Evolutionary conservation across 2,888 invertebrate genomes (phyloP).

Genomic region (Polymixis flavicincta): DNA sequence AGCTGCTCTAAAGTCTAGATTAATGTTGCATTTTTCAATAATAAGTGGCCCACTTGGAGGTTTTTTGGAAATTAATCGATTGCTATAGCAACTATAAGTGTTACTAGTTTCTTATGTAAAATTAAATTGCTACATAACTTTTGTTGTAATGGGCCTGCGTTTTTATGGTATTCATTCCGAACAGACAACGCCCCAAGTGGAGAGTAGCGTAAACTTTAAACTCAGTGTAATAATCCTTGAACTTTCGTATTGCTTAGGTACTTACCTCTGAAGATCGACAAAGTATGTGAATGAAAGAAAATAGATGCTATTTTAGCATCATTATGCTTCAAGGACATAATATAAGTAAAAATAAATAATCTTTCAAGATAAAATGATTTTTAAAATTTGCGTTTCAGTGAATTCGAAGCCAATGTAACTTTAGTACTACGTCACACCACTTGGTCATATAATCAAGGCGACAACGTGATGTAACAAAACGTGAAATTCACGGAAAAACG

Average conservation of each 20-base stretch:
- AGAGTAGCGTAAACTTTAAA: conserved; percentile 27
- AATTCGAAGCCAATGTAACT: background rate
- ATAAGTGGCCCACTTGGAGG: background rate
- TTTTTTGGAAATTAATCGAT: too few species aligned
- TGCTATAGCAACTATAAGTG: background rate
- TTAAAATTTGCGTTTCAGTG: background rate
- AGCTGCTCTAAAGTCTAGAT: too few species aligned
- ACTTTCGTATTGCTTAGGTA: too few species aligned
- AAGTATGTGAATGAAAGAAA: background rate
- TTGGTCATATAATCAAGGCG: conserved; percentile 19
- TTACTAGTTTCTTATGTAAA: background rate
- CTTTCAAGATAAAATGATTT: background rate
- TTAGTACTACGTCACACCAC: conserved; percentile 5
- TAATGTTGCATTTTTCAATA: background rate
- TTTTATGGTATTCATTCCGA: background rate
- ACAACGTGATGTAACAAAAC: conserved; percentile 12
- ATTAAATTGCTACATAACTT: background rate
- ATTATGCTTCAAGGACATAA: background rate
- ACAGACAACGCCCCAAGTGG: conserved; percentile 14
- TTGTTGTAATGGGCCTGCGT: conserved; percentile 13
- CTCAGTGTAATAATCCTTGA: too few species aligned
- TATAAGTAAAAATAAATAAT: background rate
- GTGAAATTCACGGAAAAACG: conserved; percentile 17
- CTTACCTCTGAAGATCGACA: too few species aligned
- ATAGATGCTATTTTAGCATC: background rate